A percentile compares a stretch with the other conserved stretches of the same genome.
These are phyloP conservation scores for Neoniphon sammara DNA, from an alignment of 2,797 vertebrate species.

Conservation along the genomic window DNA sequence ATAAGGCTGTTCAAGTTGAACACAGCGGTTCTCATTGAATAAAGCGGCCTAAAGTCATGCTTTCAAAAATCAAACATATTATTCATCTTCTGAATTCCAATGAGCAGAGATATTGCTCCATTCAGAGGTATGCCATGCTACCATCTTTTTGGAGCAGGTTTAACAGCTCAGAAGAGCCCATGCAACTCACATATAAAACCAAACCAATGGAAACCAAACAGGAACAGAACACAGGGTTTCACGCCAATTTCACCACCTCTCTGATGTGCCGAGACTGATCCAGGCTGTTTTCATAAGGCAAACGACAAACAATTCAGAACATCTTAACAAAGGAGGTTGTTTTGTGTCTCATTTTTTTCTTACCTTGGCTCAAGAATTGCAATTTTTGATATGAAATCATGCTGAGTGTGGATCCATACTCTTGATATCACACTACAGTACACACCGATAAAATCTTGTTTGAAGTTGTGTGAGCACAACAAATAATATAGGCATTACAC, in stretches of 20 bases:
- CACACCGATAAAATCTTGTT: conserved; percentile 65
- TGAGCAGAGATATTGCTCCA: conserved; percentile 49
- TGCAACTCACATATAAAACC: conserved; percentile 69
- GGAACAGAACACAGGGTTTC: conserved; percentile 46
- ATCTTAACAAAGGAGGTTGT: conserved; percentile 10
- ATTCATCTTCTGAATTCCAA: conserved; percentile 37
- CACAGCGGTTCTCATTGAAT: conserved; percentile 30
- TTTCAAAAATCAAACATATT: conserved; percentile 47
- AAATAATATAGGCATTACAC: conserved; percentile 66
- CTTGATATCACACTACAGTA: conserved; percentile 53
- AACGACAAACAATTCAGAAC: conserved; percentile 34
- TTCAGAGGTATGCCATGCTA: conserved; percentile 73
- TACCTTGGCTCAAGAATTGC: conserved; percentile 35
- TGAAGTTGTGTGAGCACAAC: conserved; percentile 56
- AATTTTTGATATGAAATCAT: conserved; percentile 55
- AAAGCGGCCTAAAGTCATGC: conserved; percentile 64
- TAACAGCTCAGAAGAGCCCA: conserved; percentile 70
- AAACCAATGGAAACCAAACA: conserved; percentile 24
- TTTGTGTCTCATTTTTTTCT: not conserved
- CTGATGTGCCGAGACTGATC: not conserved
- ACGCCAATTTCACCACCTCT: conserved; percentile 19
- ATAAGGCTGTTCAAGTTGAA: conserved; percentile 24
- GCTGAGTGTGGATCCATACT: conserved; percentile 61
- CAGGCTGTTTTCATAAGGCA: conserved; percentile 27
- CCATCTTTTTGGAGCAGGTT: conserved; percentile 43